These are phyloP conservation scores for Crotalus horridus DNA, from an alignment of 2,113 vertebrate species.

Conservation along the genomic window DNA sequence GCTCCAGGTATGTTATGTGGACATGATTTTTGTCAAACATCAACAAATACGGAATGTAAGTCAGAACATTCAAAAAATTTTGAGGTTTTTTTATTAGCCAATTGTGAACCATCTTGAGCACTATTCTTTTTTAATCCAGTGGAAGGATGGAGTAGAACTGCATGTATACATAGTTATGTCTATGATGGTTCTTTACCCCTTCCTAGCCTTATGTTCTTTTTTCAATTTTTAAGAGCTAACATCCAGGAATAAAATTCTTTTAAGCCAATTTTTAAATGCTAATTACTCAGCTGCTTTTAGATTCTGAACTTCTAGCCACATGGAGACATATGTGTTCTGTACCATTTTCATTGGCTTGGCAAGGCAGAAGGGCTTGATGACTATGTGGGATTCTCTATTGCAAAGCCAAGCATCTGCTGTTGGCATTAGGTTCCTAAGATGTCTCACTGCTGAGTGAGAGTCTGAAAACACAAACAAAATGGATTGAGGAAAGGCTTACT, in stretches of 20 bases:
- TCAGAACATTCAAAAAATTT: not conserved
- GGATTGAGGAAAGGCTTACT: constrained; percentile 23
- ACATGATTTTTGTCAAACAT: not conserved
- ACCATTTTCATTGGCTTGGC: constrained; percentile 30
- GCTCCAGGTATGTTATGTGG: not conserved
- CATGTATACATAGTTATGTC: not conserved
- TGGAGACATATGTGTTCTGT: constrained; percentile 44
- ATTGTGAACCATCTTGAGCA: not conserved
- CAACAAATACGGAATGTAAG: not conserved
- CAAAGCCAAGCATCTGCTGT: constrained; percentile 49
- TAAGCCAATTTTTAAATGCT: constrained; percentile 30
- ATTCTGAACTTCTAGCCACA: constrained; percentile 30
- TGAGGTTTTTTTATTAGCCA: not conserved
- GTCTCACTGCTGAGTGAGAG: constrained; percentile 34
- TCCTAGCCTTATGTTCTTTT: not conserved
- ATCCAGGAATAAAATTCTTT: not conserved
- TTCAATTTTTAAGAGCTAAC: not conserved
- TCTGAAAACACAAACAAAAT: constrained; percentile 33
- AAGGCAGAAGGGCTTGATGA: constrained; percentile 42
- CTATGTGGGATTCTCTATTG: constrained; percentile 46
- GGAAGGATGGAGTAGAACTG: not conserved
- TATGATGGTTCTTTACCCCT: not conserved
- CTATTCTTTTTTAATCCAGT: not conserved
- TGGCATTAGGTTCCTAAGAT: constrained; percentile 32
- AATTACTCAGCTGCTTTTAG: constrained; percentile 36